Conservation (phyloP, 2,113 vertebrate species). For the Myrmecophaga tridactyla region DNA sequence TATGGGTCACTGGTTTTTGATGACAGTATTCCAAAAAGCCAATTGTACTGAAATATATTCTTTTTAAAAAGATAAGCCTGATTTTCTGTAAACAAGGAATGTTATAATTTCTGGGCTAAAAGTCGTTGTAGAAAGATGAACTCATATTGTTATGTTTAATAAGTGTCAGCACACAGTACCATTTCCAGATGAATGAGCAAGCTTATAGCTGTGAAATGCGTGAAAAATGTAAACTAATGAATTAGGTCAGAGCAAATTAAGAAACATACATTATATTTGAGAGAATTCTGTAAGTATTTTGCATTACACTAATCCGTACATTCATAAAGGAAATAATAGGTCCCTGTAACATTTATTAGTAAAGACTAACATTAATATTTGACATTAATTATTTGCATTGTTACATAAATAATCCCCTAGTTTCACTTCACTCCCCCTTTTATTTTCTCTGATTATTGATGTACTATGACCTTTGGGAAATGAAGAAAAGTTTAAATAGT, state of each 20-base stretch:
- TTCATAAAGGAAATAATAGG: background rate
- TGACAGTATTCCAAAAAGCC: background rate
- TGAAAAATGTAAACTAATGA: constrained; percentile 41
- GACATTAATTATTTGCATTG: background rate
- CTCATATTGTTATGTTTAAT: background rate
- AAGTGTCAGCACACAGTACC: background rate
- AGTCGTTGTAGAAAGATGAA: background rate
- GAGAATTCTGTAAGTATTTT: background rate
- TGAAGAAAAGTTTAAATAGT: background rate
- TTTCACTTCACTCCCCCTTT: background rate
- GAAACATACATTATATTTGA: constrained; percentile 1
- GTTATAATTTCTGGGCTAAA: background rate
- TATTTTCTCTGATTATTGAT: background rate
- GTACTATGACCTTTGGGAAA: background rate
- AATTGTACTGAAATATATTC: background rate
- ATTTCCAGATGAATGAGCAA: constrained; percentile 6
- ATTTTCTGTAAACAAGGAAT: constrained; percentile 19
- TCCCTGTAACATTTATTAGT: background rate
- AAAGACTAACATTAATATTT: background rate
- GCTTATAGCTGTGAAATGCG: constrained; percentile 19
- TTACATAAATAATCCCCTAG: background rate
- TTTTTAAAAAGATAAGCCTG: background rate
- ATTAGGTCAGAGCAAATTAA: constrained; percentile 59
- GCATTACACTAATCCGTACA: background rate
- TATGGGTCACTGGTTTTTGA: background rate